Evolutionary conservation across 2,797 vertebrate genomes (phyloP).

Genomic region (Silurus aristotelis): DNA sequence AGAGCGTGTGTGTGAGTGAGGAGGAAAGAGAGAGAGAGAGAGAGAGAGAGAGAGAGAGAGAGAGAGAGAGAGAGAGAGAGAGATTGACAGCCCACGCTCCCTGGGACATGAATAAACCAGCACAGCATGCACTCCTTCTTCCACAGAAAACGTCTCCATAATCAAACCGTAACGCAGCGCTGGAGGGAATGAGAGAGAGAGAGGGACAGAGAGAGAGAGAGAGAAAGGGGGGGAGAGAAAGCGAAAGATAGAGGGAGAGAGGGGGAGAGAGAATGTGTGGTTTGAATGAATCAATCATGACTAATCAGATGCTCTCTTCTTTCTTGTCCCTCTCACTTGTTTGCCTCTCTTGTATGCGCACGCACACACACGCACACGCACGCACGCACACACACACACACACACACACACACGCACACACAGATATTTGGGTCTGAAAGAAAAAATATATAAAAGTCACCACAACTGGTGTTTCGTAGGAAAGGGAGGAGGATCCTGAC

Average conservation of each 20-base stretch:
- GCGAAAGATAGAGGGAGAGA: constrained; percentile 53
- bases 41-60: constrained; percentile 42
- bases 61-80: constrained; percentile 56
- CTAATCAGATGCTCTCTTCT: constrained; percentile 71
- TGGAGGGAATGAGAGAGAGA: constrained; percentile 44
- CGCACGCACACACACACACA: not conserved
- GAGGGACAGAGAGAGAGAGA: constrained; percentile 24
- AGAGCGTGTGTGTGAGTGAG: constrained; percentile 41
- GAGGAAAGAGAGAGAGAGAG: constrained; percentile 28
- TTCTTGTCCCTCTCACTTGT: constrained; percentile 47
- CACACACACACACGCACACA: too few relatives aligned
- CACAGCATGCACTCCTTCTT: constrained; percentile 52
- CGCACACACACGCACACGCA: constrained; percentile 35
- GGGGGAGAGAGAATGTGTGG: constrained; percentile 60
- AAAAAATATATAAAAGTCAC: constrained; percentile 34
- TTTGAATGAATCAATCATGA: constrained; percentile 79
- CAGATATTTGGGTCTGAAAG: constrained; percentile 32
- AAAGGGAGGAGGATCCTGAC: constrained; percentile 62
- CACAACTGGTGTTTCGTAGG: constrained; percentile 50
- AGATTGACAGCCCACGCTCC: constrained; percentile 74
- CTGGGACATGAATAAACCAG: constrained; percentile 73
- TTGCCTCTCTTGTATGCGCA: constrained; percentile 35
- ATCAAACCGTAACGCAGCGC: constrained; percentile 24
- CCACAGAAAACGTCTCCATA: constrained; percentile 55
- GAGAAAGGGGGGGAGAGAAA: constrained; percentile 30